Percentiles rank a stretch among this genome's conserved stretches.
Conservation (phyloP, 2,888 invertebrate genomes). For the Rotaria sp. region DNA sequence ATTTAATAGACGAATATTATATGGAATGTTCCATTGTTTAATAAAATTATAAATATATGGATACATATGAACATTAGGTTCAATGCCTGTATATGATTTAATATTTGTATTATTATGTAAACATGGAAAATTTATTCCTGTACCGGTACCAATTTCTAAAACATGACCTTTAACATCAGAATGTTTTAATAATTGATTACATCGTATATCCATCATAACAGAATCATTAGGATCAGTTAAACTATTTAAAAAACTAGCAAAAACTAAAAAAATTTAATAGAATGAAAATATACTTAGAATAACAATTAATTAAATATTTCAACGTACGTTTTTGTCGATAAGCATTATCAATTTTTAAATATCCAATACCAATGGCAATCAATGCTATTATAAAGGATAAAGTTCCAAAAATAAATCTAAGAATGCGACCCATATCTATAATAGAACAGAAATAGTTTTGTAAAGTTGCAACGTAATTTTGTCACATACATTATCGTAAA, state of each 20-base stretch:
- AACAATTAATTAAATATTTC: not conserved
- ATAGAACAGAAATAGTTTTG: too few relatives aligned
- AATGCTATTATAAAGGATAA: not conserved
- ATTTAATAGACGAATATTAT: not conserved
- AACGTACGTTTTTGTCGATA: not conserved
- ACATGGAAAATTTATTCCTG: conserved; percentile 7
- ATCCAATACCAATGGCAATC: not conserved
- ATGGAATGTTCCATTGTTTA: not conserved
- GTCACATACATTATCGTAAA: too few relatives aligned
- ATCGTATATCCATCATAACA: not conserved
- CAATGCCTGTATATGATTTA: not conserved
- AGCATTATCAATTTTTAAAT: not conserved
- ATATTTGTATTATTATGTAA: conserved; percentile 15
- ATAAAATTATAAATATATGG: not conserved
- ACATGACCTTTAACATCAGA: not conserved
- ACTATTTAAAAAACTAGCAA: not conserved
- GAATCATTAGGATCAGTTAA: not conserved
- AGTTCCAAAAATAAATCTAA: not conserved
- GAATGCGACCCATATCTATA: not conserved
- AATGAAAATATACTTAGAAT: not conserved
- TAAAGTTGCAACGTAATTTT: too few relatives aligned
- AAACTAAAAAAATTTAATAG: not conserved
- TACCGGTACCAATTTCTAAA: not conserved
- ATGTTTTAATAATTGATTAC: not conserved
- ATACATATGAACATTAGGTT: not conserved